These are phyloP conservation scores for Gymnocheta viridis DNA, from an alignment of 2,888 invertebrate species.

Conservation along the genomic window DNA sequence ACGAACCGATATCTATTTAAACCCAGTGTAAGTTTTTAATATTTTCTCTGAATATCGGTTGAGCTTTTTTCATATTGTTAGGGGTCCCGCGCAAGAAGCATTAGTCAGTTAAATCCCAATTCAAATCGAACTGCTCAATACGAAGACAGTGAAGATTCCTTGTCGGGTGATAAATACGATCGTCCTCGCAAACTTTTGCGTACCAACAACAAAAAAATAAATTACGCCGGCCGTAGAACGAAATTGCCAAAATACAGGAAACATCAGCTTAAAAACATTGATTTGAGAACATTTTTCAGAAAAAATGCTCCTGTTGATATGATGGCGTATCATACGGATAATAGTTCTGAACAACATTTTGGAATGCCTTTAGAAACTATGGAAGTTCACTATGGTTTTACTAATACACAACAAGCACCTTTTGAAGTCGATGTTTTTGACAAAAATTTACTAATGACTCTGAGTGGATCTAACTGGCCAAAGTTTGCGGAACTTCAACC, in stretches of 20 bases:
- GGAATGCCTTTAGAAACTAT: not conserved
- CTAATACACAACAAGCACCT: not conserved
- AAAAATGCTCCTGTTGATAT: not conserved
- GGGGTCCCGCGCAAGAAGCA: slow-evolving; percentile 59
- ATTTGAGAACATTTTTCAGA: not conserved
- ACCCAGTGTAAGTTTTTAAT: slow-evolving; percentile 60
- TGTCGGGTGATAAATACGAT: slow-evolving; percentile 70
- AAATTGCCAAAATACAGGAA: slow-evolving; percentile 66
- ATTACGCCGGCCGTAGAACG: slow-evolving; percentile 46
- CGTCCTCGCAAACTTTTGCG: slow-evolving; percentile 70
- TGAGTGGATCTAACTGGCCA: not conserved
- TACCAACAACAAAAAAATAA: slow-evolving; percentile 67
- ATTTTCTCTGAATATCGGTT: not conserved
- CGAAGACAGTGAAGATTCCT: slow-evolving; percentile 63
- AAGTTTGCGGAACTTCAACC: not conserved
- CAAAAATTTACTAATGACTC: not conserved
- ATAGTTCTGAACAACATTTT: not conserved
- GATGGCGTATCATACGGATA: not conserved
- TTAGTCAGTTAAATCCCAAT: slow-evolving; percentile 68
- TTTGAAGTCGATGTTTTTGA: not conserved
- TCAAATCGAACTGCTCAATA: slow-evolving; percentile 31
- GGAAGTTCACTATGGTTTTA: not conserved
- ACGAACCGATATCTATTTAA: slow-evolving; percentile 44
- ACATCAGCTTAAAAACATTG: slow-evolving; percentile 13
- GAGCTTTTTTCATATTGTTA: not conserved